These are phyloP conservation scores for Leguminivora glycinivorella DNA, from an alignment of 1,140 invertebrate species.

Conservation along the genomic window DNA sequence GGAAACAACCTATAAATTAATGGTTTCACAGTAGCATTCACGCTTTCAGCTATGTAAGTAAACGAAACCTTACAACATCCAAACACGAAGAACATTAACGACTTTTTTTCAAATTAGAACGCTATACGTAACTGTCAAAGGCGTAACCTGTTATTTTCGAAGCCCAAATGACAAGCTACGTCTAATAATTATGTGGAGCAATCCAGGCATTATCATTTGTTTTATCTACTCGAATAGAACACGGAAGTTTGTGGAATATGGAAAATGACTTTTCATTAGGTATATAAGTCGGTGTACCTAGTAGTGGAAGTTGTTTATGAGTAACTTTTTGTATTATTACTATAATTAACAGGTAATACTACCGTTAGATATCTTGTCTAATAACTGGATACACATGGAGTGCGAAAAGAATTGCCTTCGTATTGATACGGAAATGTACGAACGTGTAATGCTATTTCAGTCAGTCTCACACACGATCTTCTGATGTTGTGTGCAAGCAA, in stretches of 20 bases:
- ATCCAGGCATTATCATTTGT: constrained; percentile 43
- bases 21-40: constrained; percentile 24
- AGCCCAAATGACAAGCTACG: constrained; percentile 57
- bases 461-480: too few species aligned
- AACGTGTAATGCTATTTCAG: too few species aligned
- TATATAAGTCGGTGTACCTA: too few species aligned
- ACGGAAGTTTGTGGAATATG: constrained; percentile 8
- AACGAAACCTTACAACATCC: constrained; percentile 28
- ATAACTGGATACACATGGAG: too few species aligned
- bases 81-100: constrained; percentile 35
- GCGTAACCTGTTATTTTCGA: constrained; percentile 54
- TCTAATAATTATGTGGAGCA: constrained; percentile 53
- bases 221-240: constrained; percentile 38
- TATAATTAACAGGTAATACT: too few species aligned
- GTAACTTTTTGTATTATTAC: too few species aligned
- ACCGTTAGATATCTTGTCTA: too few species aligned
- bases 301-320: too few species aligned
- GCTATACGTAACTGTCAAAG: constrained; percentile 41
- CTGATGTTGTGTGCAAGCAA: too few species aligned
- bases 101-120: constrained; percentile 49
- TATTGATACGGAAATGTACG: too few species aligned
- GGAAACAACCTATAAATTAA: not conserved
- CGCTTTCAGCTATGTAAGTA: constrained; percentile 34
- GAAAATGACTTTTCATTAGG: not conserved
- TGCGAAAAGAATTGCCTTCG: too few species aligned